phyloP scores from a whole-genome alignment of 2,888 invertebrate species.

The Ornithoptera alexandrae region DNA sequence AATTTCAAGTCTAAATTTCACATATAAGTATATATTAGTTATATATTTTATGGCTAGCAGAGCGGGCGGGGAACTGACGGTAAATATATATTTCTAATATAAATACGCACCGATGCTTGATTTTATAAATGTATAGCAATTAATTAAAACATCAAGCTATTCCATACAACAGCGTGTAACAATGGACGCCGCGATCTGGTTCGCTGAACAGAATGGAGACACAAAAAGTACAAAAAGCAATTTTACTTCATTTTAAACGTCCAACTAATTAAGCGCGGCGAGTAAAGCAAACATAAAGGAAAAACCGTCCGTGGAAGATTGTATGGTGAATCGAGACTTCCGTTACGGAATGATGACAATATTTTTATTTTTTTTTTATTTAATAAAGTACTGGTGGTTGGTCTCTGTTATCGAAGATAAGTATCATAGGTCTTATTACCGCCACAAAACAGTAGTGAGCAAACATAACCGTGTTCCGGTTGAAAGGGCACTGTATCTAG shows the following conservation, averaged over 20 bases:
- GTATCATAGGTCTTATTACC: no score
- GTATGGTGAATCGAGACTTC: constrained; percentile 56
- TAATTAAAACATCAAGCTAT: constrained; percentile 36
- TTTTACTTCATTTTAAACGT: constrained; percentile 46
- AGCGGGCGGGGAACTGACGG: no score
- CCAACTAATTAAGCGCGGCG: constrained; percentile 61
- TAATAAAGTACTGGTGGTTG: no score
- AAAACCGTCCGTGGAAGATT: constrained; percentile 47
- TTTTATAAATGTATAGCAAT: constrained; percentile 33
- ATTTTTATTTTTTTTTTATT: background rate
- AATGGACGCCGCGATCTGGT: constrained; percentile 46
- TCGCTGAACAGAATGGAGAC: constrained; percentile 41
- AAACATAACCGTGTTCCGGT: no score
- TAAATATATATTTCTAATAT: background rate
- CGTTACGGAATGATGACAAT: constrained; percentile 37
- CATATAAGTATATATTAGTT: no score
- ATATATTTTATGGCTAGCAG: no score
- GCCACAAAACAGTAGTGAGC: no score
- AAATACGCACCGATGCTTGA: background rate
- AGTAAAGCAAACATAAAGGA: constrained; percentile 51
- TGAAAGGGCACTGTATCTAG: no score
- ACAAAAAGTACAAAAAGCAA: constrained; percentile 34
- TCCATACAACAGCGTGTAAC: constrained; percentile 30
- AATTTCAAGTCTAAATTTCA: no score
- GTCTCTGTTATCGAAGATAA: no score